Conservation (phyloP, 92 coral and sea anemone genomes). For the Bergia sp. region DNA sequence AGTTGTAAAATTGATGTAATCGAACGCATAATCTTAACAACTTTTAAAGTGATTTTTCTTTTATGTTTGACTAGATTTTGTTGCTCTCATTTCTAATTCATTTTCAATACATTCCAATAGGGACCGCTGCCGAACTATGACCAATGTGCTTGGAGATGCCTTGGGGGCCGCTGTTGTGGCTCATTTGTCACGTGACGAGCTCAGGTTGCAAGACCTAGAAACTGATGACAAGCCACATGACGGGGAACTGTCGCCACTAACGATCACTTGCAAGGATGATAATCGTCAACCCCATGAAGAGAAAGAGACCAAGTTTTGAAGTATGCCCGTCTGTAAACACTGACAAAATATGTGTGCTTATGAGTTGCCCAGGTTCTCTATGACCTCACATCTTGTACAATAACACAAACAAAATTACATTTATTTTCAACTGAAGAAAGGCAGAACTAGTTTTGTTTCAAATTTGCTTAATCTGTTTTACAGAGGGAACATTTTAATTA, state of each 20-base stretch:
- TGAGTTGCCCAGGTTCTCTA: too few species aligned
- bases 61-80: too few species aligned
- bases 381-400: too few species aligned
- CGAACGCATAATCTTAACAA: too few species aligned
- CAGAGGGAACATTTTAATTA: too few species aligned
- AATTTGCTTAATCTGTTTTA: too few species aligned
- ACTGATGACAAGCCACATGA: background rate
- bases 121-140: slow-evolving; percentile 38
- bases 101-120: background rate
- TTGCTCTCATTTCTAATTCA: too few species aligned
- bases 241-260: slow-evolving; percentile 2
- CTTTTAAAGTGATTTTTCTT: too few species aligned
- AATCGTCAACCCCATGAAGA: background rate
- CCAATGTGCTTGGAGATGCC: slow-evolving; percentile 37
- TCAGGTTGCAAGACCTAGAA: slow-evolving; percentile 9
- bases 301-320: slow-evolving; percentile 33
- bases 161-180: slow-evolving; percentile 26
- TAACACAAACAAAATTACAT: too few species aligned
- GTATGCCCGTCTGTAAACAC: background rate
- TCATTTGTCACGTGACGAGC: slow-evolving; percentile 36
- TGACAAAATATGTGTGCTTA: background rate
- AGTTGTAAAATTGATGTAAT: too few species aligned
- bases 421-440: too few species aligned
- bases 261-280: background rate
- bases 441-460: too few species aligned